Evolutionary conservation across 2,888 invertebrate species (phyloP).

Genomic region (Hymenopus coronatus): DNA sequence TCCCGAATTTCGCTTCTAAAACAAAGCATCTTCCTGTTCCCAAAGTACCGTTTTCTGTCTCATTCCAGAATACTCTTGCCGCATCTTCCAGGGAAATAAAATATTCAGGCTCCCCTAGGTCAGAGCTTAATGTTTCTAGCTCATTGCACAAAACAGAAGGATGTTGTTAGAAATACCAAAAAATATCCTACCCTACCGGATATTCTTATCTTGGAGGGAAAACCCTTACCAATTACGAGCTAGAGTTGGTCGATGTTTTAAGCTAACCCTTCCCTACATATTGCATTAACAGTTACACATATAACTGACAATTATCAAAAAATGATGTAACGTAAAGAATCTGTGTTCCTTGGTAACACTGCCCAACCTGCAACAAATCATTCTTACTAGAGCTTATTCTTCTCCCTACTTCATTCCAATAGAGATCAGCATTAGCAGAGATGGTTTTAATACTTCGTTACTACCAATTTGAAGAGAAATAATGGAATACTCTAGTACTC

Average conservation of each 20-base stretch:
- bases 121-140: neutral
- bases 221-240: neutral
- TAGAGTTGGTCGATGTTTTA: neutral
- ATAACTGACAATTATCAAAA: no score
- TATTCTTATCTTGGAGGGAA: neutral
- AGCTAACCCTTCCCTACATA: no score
- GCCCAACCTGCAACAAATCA: no score
- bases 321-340: no score
- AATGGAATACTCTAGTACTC: no score
- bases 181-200: neutral
- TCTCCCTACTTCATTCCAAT: no score
- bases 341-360: no score
- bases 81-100: neutral
- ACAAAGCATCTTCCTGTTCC: constrained; percentile 4
- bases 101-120: neutral
- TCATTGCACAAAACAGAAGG: neutral
- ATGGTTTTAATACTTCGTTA: no score
- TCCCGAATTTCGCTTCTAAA: neutral
- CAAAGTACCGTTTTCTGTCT: neutral
- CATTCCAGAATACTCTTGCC: neutral
- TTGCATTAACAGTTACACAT: no score
- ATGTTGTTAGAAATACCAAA: neutral
- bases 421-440: no score
- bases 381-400: no score
- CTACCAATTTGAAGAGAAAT: no score